Percentiles rank a stretch among this genome's conserved stretches.
Evolutionary conservation across 2,888 invertebrate genomes (phyloP).

Genomic region (Lithophane semibrunnea): DNA sequence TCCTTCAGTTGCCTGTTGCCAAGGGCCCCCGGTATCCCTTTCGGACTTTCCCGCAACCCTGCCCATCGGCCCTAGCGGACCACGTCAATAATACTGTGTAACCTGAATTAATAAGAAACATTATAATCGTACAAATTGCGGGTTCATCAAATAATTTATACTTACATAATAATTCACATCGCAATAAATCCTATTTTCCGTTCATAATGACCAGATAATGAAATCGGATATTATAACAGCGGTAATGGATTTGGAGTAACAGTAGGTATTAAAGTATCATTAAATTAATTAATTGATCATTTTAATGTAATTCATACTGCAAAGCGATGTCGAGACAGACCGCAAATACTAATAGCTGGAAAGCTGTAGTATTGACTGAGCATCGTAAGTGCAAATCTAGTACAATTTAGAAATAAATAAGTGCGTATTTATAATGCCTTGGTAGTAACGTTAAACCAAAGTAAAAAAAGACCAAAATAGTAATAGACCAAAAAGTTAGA

Average conservation of each 20-base stretch:
- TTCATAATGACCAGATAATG: constrained; percentile 16
- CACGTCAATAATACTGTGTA: neutral
- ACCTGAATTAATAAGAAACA: neutral
- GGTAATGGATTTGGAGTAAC: neutral
- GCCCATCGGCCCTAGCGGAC: too few species aligned
- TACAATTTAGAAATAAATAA: neutral
- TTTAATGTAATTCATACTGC: neutral
- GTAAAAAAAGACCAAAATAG: too few species aligned
- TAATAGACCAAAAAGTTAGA: too few species aligned
- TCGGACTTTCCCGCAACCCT: too few species aligned
- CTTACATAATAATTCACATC: neutral
- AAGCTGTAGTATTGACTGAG: neutral
- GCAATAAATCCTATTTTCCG: constrained; percentile 7
- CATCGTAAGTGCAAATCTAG: neutral
- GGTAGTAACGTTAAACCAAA: too few species aligned
- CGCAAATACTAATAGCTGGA: too few species aligned
- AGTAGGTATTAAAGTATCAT: neutral
- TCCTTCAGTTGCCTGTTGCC: too few species aligned
- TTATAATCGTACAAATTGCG: neutral
- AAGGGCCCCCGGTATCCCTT: too few species aligned
- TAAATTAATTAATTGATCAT: constrained; percentile 6
- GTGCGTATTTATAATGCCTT: too few species aligned
- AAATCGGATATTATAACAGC: constrained; percentile 2
- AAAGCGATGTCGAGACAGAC: neutral
- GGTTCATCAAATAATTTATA: neutral